Conservation (phyloP, 53 echinoderm and acorn worm species). For the Henricia sp. region DNA sequence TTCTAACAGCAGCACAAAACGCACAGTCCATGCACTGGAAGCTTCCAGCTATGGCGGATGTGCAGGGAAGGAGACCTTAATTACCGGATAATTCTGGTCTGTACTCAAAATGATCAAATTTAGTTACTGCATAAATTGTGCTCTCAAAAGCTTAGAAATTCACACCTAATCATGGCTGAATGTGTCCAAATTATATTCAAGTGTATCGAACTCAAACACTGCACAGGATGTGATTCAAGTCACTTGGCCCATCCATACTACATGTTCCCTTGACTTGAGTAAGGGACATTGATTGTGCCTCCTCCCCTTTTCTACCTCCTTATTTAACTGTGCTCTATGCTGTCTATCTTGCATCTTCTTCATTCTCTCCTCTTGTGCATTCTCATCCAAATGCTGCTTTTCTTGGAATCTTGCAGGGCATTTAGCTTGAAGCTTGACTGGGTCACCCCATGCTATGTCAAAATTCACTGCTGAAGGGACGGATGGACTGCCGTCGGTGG, state of each 20-base stretch:
- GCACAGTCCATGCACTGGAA: too few relatives aligned
- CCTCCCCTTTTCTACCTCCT: constrained; percentile 1
- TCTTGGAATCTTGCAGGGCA: constrained; percentile 3
- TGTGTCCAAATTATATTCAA: neutral
- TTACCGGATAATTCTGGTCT: too few relatives aligned
- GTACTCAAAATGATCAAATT: too few relatives aligned
- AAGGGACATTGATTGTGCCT: neutral
- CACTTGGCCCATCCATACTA: too few relatives aligned
- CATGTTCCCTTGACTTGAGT: neutral
- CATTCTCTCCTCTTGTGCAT: neutral
- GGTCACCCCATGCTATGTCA: neutral
- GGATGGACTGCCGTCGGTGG: neutral
- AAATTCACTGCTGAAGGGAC: neutral
- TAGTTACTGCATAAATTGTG: too few relatives aligned
- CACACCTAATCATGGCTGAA: neutral
- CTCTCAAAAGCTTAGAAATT: neutral
- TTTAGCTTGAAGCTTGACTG: neutral
- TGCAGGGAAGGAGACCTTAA: too few relatives aligned
- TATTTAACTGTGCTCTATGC: constrained; percentile 26
- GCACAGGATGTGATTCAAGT: neutral
- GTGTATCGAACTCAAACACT: neutral
- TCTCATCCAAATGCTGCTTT: neutral
- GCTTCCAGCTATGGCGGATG: too few relatives aligned
- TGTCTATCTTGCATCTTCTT: neutral
- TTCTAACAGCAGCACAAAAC: too few relatives aligned